phyloP scores from a whole-genome alignment of 30 jellyfish, hydroid and myxozoan species.

The Chrysaora quinquecirrha region DNA sequence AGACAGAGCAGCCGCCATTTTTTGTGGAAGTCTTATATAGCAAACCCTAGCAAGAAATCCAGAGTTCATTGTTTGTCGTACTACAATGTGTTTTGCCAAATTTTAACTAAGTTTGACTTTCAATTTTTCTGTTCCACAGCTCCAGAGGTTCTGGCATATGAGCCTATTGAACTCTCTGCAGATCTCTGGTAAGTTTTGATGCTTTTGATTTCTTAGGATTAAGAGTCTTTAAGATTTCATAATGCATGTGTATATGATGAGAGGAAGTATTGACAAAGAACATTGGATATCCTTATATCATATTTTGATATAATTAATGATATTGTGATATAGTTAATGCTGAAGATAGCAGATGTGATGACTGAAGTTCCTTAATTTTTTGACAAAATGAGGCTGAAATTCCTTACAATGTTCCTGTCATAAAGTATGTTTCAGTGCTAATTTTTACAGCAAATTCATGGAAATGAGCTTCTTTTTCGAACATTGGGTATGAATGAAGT shows the following conservation, averaged over 20 bases:
- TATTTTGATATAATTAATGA: no score
- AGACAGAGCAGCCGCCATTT: not conserved
- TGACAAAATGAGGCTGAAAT: not conserved
- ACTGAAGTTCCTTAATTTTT: no score
- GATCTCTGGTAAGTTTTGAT: constrained; percentile 86
- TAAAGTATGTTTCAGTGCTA: not conserved
- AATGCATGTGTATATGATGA: not conserved
- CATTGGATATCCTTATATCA: no score
- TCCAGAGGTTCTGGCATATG: constrained; percentile 96
- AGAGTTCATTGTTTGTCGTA: not conserved
- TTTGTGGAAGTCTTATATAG: not conserved
- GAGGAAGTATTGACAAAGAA: not conserved
- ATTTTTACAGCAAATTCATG: no score
- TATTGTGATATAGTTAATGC: not conserved
- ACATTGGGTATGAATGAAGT: no score
- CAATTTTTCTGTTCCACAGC: no score
- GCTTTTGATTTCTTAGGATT: not conserved
- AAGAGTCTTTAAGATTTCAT: not conserved
- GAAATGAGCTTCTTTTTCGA: not conserved
- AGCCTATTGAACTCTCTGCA: constrained; percentile 87
- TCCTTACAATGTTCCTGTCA: not conserved
- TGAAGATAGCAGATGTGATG: not conserved
- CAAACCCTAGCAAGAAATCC: not conserved
- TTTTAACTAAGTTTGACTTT: no score
- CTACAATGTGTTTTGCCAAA: not conserved